Evolutionary conservation across 1,140 invertebrate species (phyloP).

Genomic region (Drosophila yakuba): DNA sequence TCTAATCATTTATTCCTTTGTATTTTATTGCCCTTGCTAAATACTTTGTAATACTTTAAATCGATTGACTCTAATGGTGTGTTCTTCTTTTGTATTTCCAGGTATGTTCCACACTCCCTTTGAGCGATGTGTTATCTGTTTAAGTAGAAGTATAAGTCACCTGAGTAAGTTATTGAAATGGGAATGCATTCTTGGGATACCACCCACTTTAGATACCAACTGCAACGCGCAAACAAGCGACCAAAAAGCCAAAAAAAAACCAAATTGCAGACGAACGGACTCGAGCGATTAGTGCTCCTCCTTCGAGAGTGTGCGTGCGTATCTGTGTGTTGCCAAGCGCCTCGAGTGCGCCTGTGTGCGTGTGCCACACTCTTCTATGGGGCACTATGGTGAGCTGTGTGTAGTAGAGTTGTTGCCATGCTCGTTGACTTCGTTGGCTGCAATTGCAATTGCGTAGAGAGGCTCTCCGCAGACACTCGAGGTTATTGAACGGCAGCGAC

Average conservation of each 20-base stretch:
- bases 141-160: background rate
- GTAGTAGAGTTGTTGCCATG: slow-evolving; percentile 61
- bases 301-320: slow-evolving; percentile 20
- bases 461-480: slow-evolving; percentile 68
- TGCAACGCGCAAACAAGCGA: slow-evolving; percentile 37
- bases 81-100: slow-evolving; percentile 25
- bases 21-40: too few species aligned
- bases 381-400: background rate
- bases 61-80: too few species aligned
- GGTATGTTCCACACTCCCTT: slow-evolving; percentile 41
- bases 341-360: slow-evolving; percentile 2
- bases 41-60: too few species aligned
- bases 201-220: background rate
- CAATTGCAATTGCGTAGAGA: slow-evolving; percentile 74
- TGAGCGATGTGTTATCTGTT: background rate
- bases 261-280: slow-evolving; percentile 40
- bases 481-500: slow-evolving; percentile 84
- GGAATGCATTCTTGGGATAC: slow-evolving; percentile 5
- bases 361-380: slow-evolving; percentile 6
- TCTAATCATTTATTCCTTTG: too few species aligned
- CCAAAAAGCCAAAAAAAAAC: slow-evolving; percentile 39
- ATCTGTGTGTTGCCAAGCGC: slow-evolving; percentile 36
- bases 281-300: slow-evolving; percentile 53
- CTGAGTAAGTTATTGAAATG: slow-evolving; percentile 56
- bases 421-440: slow-evolving; percentile 53